Evolutionary conservation across 2,797 vertebrate genomes (phyloP).

Genomic region (Chaenodraco wilsoni): DNA sequence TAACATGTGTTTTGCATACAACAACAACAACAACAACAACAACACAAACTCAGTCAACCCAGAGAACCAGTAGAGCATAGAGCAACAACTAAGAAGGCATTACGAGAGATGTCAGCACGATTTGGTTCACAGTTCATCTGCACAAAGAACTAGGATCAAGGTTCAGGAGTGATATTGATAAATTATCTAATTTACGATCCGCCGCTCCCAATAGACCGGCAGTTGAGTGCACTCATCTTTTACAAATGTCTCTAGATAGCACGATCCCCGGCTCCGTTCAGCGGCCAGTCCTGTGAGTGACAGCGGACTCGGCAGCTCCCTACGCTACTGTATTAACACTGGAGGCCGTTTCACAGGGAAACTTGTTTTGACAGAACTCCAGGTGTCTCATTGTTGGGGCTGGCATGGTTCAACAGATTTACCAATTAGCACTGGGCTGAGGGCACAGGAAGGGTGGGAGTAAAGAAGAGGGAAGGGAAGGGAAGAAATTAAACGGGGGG

Average conservation of each 20-base stretch:
- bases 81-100: not conserved
- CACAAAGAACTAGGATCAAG: constrained; percentile 35
- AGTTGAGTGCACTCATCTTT: constrained; percentile 18
- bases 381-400: constrained; percentile 89
- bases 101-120: constrained; percentile 6
- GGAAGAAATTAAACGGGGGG: constrained; percentile 11
- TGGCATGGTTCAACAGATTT: constrained; percentile 88
- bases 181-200: constrained; percentile 45
- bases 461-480: constrained; percentile 38
- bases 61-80: not conserved
- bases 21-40: constrained; percentile 15
- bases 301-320: constrained; percentile 49
- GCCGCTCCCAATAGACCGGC: constrained; percentile 24
- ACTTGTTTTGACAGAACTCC: constrained; percentile 91
- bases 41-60: constrained; percentile 36
- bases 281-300: constrained; percentile 36
- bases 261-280: constrained; percentile 26
- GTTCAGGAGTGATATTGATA: constrained; percentile 37
- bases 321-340: constrained; percentile 79
- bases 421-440: constrained; percentile 87
- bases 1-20: constrained; percentile 46
- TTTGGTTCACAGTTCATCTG: constrained; percentile 15
- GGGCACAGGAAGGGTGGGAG: constrained; percentile 72
- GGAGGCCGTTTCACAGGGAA: constrained; percentile 84
- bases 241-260: constrained; percentile 26